phyloP scores from a whole-genome alignment of 2,797 vertebrate genomes.

The Ctenopoma multispine region DNA sequence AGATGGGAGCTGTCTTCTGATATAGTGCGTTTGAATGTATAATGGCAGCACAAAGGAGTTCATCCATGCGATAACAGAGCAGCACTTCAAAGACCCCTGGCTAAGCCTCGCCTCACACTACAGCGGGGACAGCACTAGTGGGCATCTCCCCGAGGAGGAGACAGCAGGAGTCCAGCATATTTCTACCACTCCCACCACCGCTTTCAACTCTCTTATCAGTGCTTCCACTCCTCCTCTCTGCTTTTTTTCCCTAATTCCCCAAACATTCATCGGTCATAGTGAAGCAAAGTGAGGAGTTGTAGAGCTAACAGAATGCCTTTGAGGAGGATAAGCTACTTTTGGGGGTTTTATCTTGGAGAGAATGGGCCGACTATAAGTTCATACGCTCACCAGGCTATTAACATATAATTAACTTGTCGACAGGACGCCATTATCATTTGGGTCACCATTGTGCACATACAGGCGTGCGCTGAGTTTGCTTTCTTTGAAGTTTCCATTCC shows the following conservation, averaged over 20 bases:
- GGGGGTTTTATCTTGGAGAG: slow-evolving; percentile 35
- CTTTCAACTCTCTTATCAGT: slow-evolving; percentile 62
- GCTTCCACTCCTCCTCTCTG: slow-evolving; percentile 39
- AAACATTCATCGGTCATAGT: slow-evolving; percentile 57
- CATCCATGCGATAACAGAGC: slow-evolving; percentile 60
- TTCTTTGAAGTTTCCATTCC: slow-evolving; percentile 55
- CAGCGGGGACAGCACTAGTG: slow-evolving; percentile 52
- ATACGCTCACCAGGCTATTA: slow-evolving; percentile 71
- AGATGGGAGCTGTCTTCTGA: slow-evolving; percentile 43
- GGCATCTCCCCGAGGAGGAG: slow-evolving; percentile 59
- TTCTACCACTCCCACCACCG: slow-evolving; percentile 27
- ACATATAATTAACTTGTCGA: slow-evolving; percentile 72
- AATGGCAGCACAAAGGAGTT: slow-evolving; percentile 57
- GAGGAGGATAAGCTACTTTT: slow-evolving; percentile 30
- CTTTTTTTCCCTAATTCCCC: slow-evolving; percentile 43
- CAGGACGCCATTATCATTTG: slow-evolving; percentile 67
- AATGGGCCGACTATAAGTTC: slow-evolving; percentile 57
- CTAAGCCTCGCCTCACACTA: slow-evolving; percentile 50
- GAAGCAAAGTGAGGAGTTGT: slow-evolving; percentile 38
- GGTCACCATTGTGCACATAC: slow-evolving; percentile 13
- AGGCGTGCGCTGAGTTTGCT: slow-evolving; percentile 2
- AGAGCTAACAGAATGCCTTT: slow-evolving; percentile 46
- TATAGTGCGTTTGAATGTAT: slow-evolving; percentile 38
- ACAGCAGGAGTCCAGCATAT: slow-evolving; percentile 52
- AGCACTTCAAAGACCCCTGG: slow-evolving; percentile 68